Conservation (phyloP, 2,113 vertebrate species). For the Paramormyrops kingsleyae region DNA sequence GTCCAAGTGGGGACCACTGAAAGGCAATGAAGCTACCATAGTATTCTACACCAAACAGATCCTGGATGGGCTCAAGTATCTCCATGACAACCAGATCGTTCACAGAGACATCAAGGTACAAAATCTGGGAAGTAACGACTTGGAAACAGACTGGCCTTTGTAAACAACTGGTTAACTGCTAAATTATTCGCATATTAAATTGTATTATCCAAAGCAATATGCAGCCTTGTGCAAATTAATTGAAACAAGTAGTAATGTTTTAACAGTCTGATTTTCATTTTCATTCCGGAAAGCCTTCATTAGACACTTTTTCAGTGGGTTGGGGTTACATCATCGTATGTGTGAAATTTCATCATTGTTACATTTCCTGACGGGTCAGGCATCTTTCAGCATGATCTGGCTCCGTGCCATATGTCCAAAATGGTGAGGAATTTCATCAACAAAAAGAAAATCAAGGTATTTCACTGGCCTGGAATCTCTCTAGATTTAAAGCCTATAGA, state of each 20-base stretch:
- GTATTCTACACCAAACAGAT: constrained; percentile 88
- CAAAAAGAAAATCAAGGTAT: neutral
- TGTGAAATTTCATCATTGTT: neutral
- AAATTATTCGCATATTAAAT: neutral
- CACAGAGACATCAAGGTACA: constrained; percentile 86
- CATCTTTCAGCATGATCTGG: neutral
- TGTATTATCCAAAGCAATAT: neutral
- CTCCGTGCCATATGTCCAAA: neutral
- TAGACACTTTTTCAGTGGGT: neutral
- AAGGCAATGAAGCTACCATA: constrained; percentile 84
- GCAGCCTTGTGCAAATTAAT: neutral
- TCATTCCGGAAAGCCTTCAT: neutral
- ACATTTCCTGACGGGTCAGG: no score
- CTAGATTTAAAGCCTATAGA: neutral
- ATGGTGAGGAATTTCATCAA: neutral
- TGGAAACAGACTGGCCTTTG: neutral
- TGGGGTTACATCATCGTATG: neutral
- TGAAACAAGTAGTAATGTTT: no score
- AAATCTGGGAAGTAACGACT: neutral
- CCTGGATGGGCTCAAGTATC: constrained; percentile 78
- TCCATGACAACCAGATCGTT: constrained; percentile 86
- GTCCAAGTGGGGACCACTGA: constrained; percentile 85
- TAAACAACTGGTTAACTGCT: neutral
- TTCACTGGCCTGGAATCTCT: neutral
- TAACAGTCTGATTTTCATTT: no score